Conservation (phyloP, 1,140 invertebrate genomes). For the Trichomalopsis sarcophagae region DNA sequence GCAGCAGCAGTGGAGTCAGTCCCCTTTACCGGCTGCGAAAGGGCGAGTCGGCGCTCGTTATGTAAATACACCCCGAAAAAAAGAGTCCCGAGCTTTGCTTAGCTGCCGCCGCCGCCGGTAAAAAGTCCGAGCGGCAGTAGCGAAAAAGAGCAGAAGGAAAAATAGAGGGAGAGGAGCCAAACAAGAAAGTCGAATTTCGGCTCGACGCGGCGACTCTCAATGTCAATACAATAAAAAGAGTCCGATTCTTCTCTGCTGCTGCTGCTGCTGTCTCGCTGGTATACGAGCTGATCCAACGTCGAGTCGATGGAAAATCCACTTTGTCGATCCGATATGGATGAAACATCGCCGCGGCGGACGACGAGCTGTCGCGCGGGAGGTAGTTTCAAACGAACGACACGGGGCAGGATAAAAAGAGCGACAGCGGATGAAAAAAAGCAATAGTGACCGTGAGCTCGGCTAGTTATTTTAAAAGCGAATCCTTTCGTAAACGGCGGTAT, state of each 20-base stretch:
- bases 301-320: slow-evolving; percentile 17
- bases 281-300: not conserved
- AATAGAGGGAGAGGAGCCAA: not conserved
- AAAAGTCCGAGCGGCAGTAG: not conserved
- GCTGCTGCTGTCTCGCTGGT: too few species aligned
- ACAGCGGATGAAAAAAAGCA: not conserved
- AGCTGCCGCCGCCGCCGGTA: not conserved
- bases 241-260: not conserved
- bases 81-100: slow-evolving; percentile 1
- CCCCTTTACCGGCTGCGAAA: not conserved
- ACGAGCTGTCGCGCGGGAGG: slow-evolving; percentile 8
- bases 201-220: slow-evolving; percentile 1
- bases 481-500: not conserved
- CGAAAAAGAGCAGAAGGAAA: slow-evolving; percentile 12
- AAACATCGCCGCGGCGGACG: slow-evolving; percentile 17
- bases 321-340: slow-evolving; percentile 26
- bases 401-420: too few species aligned
- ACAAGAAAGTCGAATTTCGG: not conserved
- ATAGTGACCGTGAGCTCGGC: not conserved
- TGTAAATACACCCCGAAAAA: slow-evolving; percentile 13
- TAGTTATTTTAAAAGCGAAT: slow-evolving; percentile 1
- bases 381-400: not conserved
- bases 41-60: not conserved
- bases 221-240: slow-evolving; percentile 27
- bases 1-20: not conserved